Base-by-base conservation (phyloP, 2,113 vertebrate genomes). In the Abramis brama region DNA sequence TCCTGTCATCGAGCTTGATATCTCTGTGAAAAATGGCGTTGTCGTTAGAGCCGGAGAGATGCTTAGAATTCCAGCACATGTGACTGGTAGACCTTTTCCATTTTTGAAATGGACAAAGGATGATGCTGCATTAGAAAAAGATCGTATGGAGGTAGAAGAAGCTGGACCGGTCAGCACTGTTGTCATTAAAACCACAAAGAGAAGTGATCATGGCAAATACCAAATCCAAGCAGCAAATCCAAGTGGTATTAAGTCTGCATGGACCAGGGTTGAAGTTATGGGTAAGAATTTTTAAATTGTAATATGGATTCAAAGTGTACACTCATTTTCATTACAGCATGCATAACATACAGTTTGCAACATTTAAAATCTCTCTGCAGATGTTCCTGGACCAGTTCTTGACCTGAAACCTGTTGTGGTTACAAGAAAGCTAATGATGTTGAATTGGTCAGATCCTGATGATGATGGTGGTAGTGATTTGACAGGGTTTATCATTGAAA, bases 401-500 rank as follows among this genome's bases (percentile, higher is more conserved):
- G 98, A 99, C 73, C 94, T 99, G 85, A 99, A 99, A 86, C 98
- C 98, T 57, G 98, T 99, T 60, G 96, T 99, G 60, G 97, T 98
- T 86, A 99, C 97, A 85, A 97, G 97, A 89, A 99, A 99, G 86
- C 96, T 99, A 97, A 97, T 98, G 92, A 96, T 99, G 87, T 94
- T 99, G 88, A 99, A 99, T 90, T 99, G 98, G 98, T 97, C 97
- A 70, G 97, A 99, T 93, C 98, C 98, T 43, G 95, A 88, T 68
- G 98, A 99, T 82, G 97, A 99, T 36, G 98, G 98, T 86, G 98
- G 98, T 89, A 99, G 98, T 84, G 97, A 98, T 82, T 87, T 99
- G 84, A 98, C 92, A 0, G 97, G 97, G 80, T 99, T 99, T 83
- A 89, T 97, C 74, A 95, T 98, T 90, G 98, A 99, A 93, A 93